Conservation (phyloP, 2,888 invertebrate species). For the Pheosia gnoma region DNA sequence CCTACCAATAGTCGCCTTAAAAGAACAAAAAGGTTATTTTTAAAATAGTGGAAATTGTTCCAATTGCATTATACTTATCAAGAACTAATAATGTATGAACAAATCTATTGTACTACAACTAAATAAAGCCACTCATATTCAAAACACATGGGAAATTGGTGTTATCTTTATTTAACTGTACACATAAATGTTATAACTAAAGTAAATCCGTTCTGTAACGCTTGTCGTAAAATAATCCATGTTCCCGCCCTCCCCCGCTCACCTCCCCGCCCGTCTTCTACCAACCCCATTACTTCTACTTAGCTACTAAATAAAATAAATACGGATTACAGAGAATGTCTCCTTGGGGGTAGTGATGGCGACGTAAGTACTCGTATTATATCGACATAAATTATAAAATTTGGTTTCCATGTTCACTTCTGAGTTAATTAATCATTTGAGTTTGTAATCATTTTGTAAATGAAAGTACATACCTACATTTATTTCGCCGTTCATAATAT, state of each 20-base stretch:
- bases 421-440: no score
- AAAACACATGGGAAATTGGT: conserved; percentile 7
- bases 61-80: no score
- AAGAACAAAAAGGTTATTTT: no score
- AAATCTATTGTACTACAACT: no score
- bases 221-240: conserved; percentile 50
- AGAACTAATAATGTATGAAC: no score
- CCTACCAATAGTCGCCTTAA: no score
- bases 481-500: no score
- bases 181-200: conserved; percentile 33
- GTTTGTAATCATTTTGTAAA: no score
- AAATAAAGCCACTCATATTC: not conserved
- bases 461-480: no score
- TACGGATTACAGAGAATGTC: conserved; percentile 60
- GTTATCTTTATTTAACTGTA: conserved; percentile 31
- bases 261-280: conserved; percentile 31
- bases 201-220: conserved; percentile 38
- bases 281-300: conserved; percentile 58
- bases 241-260: not conserved
- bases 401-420: no score
- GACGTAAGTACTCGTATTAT: not conserved
- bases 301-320: conserved; percentile 67
- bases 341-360: conserved; percentile 42
- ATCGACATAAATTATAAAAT: conserved; percentile 20
- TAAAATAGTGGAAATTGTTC: no score